These are phyloP conservation scores for Chalcis sispes DNA, from an alignment of 2,888 invertebrate species.

Conservation along the genomic window DNA sequence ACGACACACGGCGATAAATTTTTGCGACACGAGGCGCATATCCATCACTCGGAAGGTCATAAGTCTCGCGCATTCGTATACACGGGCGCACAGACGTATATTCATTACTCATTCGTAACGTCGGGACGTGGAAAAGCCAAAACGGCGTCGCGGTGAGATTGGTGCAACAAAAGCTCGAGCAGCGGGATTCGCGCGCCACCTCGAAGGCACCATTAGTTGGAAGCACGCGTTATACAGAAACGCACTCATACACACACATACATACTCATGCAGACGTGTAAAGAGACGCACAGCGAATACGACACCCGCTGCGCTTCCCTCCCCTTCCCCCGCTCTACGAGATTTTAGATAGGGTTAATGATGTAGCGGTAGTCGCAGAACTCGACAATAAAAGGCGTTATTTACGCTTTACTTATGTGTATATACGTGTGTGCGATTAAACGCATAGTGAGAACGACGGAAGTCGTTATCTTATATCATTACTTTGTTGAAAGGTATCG, in stretches of 20 bases:
- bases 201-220: conserved; percentile 71
- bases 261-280: conserved; percentile 67
- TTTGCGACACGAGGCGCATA: neutral
- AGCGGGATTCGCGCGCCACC: conserved; percentile 60
- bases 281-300: conserved; percentile 66
- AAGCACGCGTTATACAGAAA: too few species aligned
- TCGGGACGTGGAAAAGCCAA: neutral
- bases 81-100: neutral
- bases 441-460: conserved; percentile 26
- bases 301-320: conserved; percentile 69
- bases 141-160: neutral
- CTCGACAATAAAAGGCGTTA: conserved; percentile 73
- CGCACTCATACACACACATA: too few species aligned
- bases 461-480: conserved; percentile 25
- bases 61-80: neutral
- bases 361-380: conserved; percentile 65
- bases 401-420: conserved; percentile 67
- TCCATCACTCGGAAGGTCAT: neutral
- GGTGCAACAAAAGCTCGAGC: conserved; percentile 7
- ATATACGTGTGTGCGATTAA: conserved; percentile 50
- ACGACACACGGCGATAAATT: conserved; percentile 5
- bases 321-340: too few species aligned
- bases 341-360: conserved; percentile 74
- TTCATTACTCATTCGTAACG: neutral
- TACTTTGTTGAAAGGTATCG: conserved; percentile 11